Evolutionary conservation across 2,888 invertebrate species (phyloP), one percentile per base, ranked within the genome.

Genomic region (Syrphus vitripennis): DNA sequence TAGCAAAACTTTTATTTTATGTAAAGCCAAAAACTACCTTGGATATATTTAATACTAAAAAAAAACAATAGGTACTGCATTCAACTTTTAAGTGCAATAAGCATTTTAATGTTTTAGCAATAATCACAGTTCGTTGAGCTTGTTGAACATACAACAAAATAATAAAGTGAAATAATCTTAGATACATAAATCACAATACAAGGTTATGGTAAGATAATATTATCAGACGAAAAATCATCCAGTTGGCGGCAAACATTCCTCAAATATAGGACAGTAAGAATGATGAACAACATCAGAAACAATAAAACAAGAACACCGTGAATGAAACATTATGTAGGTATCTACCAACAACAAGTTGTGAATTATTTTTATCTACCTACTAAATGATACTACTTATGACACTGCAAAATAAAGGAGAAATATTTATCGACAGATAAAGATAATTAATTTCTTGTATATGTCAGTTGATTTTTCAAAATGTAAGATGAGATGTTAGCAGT

Each of bases 181-280:
- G 42, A 16, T 55, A 24, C 48, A 69, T 75, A 45, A 63, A 75
- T 65, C 67, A 75, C 34, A 34, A 12, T 37, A 7, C 69, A 81
- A 75, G 53, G 75, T 55, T 69, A 14, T 26, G 42, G 42, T 21
- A 61, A 50, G 80, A 75, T 61, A 75, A 55, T 61, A 50, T 21
- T 80, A 80, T 80, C 69, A 69, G 69, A 24, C 59, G 37, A 67
- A 21, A 40, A 53, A 59, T 80, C 67, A 48, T 42, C n/a, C 10
- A 26, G 37, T 10, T 29, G 24, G 29, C 37, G 77, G 45, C 31
- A 31, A 31, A 19, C 48, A 34, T 40, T 45, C 24, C 21, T 10
- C 14, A 40, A 45, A 40, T 70, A 31, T 70, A 31, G 19, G 45
- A 48, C 19, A 21, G 34, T 16, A 29, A 31, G 12, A 59, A 74